A percentile compares a stretch with the other conserved stretches of the same genome.
Conservation (phyloP, 2,888 invertebrate genomes). For the Thereva unica region DNA sequence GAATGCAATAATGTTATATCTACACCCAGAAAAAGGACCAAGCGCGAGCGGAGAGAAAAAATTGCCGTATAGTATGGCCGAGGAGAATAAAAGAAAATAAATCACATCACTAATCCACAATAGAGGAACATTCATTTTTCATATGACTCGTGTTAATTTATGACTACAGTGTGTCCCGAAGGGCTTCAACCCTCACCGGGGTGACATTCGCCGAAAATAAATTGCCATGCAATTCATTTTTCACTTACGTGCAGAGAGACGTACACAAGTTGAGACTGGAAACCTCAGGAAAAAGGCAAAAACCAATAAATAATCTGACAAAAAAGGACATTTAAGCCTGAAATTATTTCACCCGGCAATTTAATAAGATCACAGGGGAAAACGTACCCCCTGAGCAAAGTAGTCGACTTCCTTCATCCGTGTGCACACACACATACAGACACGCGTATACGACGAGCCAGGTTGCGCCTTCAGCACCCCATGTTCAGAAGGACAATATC, state of each 20-base stretch:
- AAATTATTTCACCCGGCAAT: constrained; percentile 46
- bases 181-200: constrained; percentile 35
- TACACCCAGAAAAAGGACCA: constrained; percentile 7
- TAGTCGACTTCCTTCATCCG: constrained; percentile 9
- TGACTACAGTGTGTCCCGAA: constrained; percentile 31
- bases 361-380: constrained; percentile 46
- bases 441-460: too few species aligned
- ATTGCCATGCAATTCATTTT: constrained; percentile 42
- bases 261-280: constrained; percentile 27
- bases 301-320: constrained; percentile 45
- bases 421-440: constrained; percentile 6
- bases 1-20: constrained; percentile 30
- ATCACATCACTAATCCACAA: constrained; percentile 34
- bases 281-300: constrained; percentile 37
- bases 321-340: constrained; percentile 45
- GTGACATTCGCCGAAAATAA: constrained; percentile 41
- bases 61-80: too few species aligned
- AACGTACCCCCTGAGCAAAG: background rate
- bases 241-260: constrained; percentile 27
- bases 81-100: constrained; percentile 23
- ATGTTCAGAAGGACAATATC: background rate
- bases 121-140: constrained; percentile 36
- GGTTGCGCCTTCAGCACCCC: constrained; percentile 5
- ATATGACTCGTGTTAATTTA: constrained; percentile 36
- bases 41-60: background rate